Evolutionary conservation across 2,888 invertebrate genomes (phyloP).

Genomic region (Pterobdella sp.): DNA sequence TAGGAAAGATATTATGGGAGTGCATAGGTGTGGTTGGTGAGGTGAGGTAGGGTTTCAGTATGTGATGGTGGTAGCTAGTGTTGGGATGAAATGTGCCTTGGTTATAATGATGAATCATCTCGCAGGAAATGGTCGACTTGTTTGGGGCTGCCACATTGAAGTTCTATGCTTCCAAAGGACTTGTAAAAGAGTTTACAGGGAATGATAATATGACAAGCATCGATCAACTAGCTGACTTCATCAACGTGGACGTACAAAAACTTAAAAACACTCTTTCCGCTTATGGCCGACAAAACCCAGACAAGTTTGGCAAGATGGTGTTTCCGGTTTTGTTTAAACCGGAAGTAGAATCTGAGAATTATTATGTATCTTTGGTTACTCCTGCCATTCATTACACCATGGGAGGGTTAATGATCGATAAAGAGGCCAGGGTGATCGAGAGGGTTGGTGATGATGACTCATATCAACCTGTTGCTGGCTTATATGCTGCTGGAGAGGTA

Average conservation of each 20-base stretch:
- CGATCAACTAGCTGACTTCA: not conserved
- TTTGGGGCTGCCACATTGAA: slow-evolving; percentile 34
- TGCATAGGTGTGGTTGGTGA: too few species aligned
- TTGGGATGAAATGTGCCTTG: too few species aligned
- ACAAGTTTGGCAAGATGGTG: slow-evolving; percentile 35
- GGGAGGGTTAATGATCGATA: slow-evolving; percentile 37
- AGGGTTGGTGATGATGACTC: not conserved
- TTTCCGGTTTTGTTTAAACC: slow-evolving; percentile 32
- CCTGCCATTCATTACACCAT: slow-evolving; percentile 38
- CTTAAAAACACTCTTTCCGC: not conserved
- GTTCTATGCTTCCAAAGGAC: slow-evolving; percentile 36
- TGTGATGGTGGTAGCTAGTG: too few species aligned
- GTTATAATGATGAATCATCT: too few species aligned
- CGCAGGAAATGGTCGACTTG: slow-evolving; percentile 31
- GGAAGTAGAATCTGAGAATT: slow-evolving; percentile 30
- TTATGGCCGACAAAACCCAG: slow-evolving; percentile 5
- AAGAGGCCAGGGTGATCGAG: slow-evolving; percentile 23
- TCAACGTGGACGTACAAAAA: not conserved
- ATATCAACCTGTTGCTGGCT: slow-evolving; percentile 25
- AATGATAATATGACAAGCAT: not conserved
- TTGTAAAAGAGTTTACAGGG: slow-evolving; percentile 34
- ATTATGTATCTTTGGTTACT: slow-evolving; percentile 34
- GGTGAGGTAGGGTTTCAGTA: too few species aligned
- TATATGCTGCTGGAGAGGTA: slow-evolving; percentile 38
- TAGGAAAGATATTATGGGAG: too few species aligned